Evolutionary conservation across 1,140 invertebrate species (phyloP), one percentile per base, ranked within the genome.

Genomic region (Lethrus apterus): DNA sequence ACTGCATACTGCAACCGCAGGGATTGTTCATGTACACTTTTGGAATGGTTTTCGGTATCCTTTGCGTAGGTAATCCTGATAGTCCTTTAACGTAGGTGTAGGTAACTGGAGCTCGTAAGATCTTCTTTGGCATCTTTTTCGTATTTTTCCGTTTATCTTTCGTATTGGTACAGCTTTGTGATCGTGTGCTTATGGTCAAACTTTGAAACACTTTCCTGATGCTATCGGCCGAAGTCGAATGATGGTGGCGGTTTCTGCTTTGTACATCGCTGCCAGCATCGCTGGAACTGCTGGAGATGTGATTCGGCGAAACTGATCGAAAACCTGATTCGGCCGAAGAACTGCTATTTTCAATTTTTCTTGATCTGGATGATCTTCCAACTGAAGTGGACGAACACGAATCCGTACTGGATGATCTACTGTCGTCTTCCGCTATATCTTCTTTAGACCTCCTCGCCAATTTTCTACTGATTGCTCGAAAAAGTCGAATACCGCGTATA

Each of bases 1-100:
- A 62, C 15, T 64, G 62, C 43, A 60, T 57, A 34, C 53, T 60
- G 32, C 62, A 67, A n/a, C 52, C 50, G 44, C 62, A 63, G 17
- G 51, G 34, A 45, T 57, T 59, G 19, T 50, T 59, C 23, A 49
- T 14, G 47, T 64, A 70, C 36, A 67, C 63, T 41, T 64, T 58
- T 3, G 65, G 54, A 30, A 51, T 45, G 34, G 67, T 75, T 34
- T 77, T 71, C 0, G 84, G 83, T 2, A 87, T 81, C 56, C 84
- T 71, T 59, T 86, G 83, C 1, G 84, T 87, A 1, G 84, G 84
- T 11, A 88, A 65, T 1, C 86, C 86, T 2, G 84, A 87, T 34
- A 86, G 70, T 29, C 86, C 86, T 46, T 78, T 76, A 1, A 87
- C 77, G 60, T 88, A 88, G 2, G 80, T 85, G 62, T 88, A 87